These are phyloP conservation scores for Lithophane socia DNA, from an alignment of 2,888 invertebrate species.

Conservation along the genomic window DNA sequence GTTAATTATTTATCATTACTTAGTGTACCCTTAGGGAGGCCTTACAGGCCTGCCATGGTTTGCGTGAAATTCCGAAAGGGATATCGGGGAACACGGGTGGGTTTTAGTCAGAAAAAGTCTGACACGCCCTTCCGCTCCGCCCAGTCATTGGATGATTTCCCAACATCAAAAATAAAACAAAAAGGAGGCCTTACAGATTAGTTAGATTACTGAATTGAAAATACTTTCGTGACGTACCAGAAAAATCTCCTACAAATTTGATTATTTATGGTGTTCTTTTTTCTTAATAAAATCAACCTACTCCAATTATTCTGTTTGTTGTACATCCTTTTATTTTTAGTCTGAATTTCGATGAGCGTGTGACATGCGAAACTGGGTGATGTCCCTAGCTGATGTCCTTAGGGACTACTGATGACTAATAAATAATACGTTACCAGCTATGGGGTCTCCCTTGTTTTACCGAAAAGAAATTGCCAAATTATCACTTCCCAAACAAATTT, in stretches of 20 bases:
- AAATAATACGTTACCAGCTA: too few relatives aligned
- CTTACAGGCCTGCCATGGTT: too few relatives aligned
- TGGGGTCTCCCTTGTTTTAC: too few relatives aligned
- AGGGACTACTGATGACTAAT: background rate
- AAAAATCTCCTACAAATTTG: background rate
- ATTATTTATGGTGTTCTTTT: background rate
- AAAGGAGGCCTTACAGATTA: background rate
- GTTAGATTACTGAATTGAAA: background rate
- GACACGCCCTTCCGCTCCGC: too few relatives aligned
- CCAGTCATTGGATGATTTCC: too few relatives aligned
- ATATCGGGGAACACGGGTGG: too few relatives aligned
- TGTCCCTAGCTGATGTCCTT: background rate
- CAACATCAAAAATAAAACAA: too few relatives aligned
- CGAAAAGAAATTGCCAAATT: too few relatives aligned
- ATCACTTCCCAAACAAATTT: too few relatives aligned
- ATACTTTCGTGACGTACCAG: background rate
- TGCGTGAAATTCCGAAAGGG: too few relatives aligned
- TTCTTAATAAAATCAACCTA: background rate
- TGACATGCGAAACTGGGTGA: background rate
- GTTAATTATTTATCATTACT: constrained; percentile 34
- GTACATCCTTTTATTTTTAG: background rate
- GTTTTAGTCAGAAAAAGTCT: too few relatives aligned
- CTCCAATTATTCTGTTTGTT: background rate
- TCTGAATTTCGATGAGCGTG: background rate
- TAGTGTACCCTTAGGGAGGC: too few relatives aligned